Evolutionary conservation across 1,140 invertebrate genomes (phyloP), one percentile per base, ranked within the genome.

Genomic region (Leptopilina clavipes): DNA sequence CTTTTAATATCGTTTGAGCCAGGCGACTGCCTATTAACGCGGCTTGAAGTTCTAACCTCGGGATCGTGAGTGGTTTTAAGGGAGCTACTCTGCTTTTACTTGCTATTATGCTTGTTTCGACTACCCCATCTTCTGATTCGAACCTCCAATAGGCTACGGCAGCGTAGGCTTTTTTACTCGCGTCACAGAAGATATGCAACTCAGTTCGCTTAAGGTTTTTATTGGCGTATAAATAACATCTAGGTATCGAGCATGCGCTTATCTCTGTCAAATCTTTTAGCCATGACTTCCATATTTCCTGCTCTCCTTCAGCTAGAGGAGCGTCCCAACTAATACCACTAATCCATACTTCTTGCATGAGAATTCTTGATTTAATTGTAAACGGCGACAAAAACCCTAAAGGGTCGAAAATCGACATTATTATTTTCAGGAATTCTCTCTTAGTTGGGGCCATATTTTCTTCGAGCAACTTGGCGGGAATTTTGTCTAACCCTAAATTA

Each of bases 371-470:
- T 52, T 81, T 82, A 18, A 90, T 84, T 12, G 77, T 84, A 44
- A 87, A 86, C 8, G 89, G 86, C 2, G 84, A 71, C 5, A 90
- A 37, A 44, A 88, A 85, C 9, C 89, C 89, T 11, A 88, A 77
- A 1, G 87, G 85, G 74, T 91, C 89, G 79, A 85, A 90, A 18
- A 90, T 78, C 8, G 80, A 76, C 81, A 87, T 82, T 0, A 87
- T 81, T 0, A 86, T 71, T 1, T 80, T 71, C 3, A 88, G 65
- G 37, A 87, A 75, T 19, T 82, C 71, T 37, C 86, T 19, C 72
- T 89, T 89, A 1, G 85, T 84, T 5, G 83, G 84, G 40, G 6
- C n/a, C n/a, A 1, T n/a, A 17, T 10, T 1, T 18, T 17, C 52
- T 9, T 56, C 18, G 1, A 56, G 9, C 52, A 56, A 56, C 8